These are phyloP conservation scores for Mustelus asterias DNA, from an alignment of 2,113 vertebrate species.

Conservation along the genomic window DNA sequence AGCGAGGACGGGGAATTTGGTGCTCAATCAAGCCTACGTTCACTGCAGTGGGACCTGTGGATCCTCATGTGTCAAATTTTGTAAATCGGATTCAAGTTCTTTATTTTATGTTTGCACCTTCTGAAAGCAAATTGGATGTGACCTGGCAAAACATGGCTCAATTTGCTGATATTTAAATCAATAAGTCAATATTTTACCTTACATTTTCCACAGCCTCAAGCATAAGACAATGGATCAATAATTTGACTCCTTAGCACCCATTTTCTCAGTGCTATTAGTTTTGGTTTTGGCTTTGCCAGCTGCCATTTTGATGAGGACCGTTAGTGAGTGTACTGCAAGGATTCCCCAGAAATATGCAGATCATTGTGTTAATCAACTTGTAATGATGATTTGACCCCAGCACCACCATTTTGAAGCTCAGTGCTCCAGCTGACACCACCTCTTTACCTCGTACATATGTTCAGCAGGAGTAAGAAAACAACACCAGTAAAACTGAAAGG, in stretches of 20 bases:
- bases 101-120: not conserved
- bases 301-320: not conserved
- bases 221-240: not conserved
- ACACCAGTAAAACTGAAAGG: not conserved
- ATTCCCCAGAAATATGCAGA: not conserved
- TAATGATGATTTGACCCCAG: not conserved
- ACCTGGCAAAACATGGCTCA: not conserved
- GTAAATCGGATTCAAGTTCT: not conserved
- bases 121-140: not conserved
- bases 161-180: not conserved
- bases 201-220: not conserved
- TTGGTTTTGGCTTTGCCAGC: not conserved
- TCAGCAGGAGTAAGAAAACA: not conserved
- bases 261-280: not conserved
- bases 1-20: too few species aligned
- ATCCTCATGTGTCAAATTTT: not conserved
- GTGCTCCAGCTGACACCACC: not conserved
- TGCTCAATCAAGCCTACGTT: too few species aligned
- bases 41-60: too few species aligned
- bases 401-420: not conserved
- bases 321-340: not conserved
- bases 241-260: not conserved
- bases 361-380: not conserved
- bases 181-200: not conserved
- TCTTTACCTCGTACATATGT: not conserved